These are phyloP conservation scores for Scomberomorus guttatus DNA, from an alignment of 2,797 vertebrate species.

Conservation along the genomic window DNA sequence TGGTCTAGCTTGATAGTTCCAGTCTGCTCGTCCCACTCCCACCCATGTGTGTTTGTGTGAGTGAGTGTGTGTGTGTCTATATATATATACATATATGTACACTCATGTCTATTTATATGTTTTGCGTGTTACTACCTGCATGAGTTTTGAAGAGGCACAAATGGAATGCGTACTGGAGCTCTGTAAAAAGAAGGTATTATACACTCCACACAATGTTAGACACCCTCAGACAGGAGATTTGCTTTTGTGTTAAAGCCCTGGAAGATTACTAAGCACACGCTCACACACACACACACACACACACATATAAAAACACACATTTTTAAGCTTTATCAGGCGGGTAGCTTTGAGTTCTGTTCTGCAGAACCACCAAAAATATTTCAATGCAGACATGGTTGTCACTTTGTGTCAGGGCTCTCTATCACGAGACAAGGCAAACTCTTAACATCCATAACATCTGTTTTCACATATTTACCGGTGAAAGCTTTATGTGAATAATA, in stretches of 20 bases:
- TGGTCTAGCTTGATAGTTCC: conserved; percentile 76
- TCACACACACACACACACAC: neutral
- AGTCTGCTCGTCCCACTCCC: conserved; percentile 62
- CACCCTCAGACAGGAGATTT: conserved; percentile 49
- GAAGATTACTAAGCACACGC: conserved; percentile 32
- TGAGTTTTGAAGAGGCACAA: conserved; percentile 9
- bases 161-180: conserved; percentile 16
- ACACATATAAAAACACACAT: neutral
- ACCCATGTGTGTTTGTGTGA: neutral
- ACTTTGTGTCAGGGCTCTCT: conserved; percentile 26
- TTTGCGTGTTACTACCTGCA: neutral
- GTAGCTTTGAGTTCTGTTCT: conserved; percentile 21
- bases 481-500: conserved; percentile 7
- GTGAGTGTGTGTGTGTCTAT: neutral
- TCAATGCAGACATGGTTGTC: conserved; percentile 44
- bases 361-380: conserved; percentile 30
- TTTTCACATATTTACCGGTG: conserved; percentile 24
- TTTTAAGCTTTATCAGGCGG: conserved; percentile 28
- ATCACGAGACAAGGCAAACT: conserved; percentile 6
- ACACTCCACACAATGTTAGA: conserved; percentile 40
- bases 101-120: neutral
- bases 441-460: conserved; percentile 11
- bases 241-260: conserved; percentile 38
- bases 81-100: neutral
- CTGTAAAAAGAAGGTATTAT: conserved; percentile 48